Base-by-base conservation (phyloP, 1,140 invertebrate species). In the Sinonovacula constricta region DNA sequence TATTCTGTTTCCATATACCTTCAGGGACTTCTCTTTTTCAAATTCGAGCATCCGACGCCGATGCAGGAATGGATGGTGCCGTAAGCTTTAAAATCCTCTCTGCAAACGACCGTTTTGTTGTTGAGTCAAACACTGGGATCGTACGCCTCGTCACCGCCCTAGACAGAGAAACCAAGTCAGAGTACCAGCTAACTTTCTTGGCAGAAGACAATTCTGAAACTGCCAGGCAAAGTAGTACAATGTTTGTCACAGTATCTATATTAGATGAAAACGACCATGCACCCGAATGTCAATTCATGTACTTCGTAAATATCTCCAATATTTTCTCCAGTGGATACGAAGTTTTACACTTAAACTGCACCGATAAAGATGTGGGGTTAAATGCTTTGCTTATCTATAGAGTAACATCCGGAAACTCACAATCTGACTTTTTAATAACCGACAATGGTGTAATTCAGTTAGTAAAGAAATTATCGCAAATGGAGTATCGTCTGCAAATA, bases 121-220 rank as follows among this genome's bases (percentile, higher is more conserved):
- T 78, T 26, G 75, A 78, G 30, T 68, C 75, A 18, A 68, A 65
- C 18, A 63, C 75, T 34, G 75, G 75, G 7, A 18, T 78, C n/a
- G 65, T 78, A 3, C 31, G 56, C 12, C 59, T 78, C 10, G 3
- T 78, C 3, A 30, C 18, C 33, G 15, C 28, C 36, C 39, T 78
- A 24, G 75, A 78, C 36, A 51, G 75, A n/a, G 75, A 78, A 63
- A 62, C 34, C 30, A 22, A 24, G 31, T n/a, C 56, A 26, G 5
- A 34, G 10, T 69, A 62, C 22, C 31, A 39, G 45, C 30, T 68
- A 28, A 26, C 34, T 1, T 24, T 78, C n/a, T 18, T 70, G 15
- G 75, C 57, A 36, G 34, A 15, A n/a, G 75, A 78, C 39, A 49
- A 31, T 18, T 78, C 75, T 26, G 39, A 60, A 63, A 68, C 75